Percentiles rank a stretch among this genome's conserved stretches.
These are phyloP conservation scores for Antennarius striatus DNA, from an alignment of 2,113 vertebrate genomes.

Conservation along the genomic window DNA sequence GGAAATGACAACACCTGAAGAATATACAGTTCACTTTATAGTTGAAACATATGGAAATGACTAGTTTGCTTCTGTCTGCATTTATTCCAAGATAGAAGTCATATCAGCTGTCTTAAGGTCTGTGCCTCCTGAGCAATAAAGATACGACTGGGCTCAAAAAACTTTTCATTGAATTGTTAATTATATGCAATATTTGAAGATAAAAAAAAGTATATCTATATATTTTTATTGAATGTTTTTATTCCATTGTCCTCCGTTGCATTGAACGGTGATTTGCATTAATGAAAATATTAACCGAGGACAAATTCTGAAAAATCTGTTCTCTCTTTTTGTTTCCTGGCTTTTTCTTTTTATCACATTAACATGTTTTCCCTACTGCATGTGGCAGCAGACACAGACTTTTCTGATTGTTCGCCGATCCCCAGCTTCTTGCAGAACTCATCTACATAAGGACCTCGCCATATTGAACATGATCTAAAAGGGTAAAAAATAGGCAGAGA, in stretches of 20 bases:
- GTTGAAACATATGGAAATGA: too few relatives aligned
- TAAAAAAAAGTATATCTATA: too few relatives aligned
- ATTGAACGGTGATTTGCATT: too few relatives aligned
- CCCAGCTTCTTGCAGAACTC: conserved; percentile 18
- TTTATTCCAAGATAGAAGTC: too few relatives aligned
- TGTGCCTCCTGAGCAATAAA: conserved; percentile 14
- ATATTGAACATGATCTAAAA: conserved; percentile 63
- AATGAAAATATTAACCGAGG: not conserved
- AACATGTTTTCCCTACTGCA: not conserved
- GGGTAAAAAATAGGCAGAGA: conserved; percentile 67
- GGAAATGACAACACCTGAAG: too few relatives aligned
- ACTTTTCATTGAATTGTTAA: too few relatives aligned
- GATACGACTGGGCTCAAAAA: not conserved
- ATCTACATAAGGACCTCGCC: conserved; percentile 55
- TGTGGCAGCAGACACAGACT: conserved; percentile 13
- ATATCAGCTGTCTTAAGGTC: not conserved
- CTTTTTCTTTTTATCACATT: conserved; percentile 1
- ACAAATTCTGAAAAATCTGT: not conserved
- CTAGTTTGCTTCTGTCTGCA: too few relatives aligned
- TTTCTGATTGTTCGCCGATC: not conserved
- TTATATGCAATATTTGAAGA: too few relatives aligned
- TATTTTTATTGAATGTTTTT: too few relatives aligned
- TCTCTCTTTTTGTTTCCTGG: conserved; percentile 11
- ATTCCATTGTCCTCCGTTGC: too few relatives aligned
- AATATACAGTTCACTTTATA: too few relatives aligned